These are phyloP conservation scores for Stictocephala bisonia DNA, from an alignment of 2,888 invertebrate species.

Conservation along the genomic window DNA sequence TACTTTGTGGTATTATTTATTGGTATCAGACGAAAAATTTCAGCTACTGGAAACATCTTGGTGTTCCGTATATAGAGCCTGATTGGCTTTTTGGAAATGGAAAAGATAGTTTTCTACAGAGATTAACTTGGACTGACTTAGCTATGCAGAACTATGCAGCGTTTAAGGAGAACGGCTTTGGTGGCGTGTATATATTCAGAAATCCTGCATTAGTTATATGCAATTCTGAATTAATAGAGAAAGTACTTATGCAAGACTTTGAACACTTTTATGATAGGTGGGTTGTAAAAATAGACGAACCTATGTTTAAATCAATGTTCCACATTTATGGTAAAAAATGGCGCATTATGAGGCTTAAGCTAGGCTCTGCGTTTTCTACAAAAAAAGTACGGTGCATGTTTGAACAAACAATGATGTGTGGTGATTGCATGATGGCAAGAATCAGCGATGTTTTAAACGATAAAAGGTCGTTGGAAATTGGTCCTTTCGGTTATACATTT, in stretches of 20 bases:
- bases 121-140: background rate
- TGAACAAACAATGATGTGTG: constrained; percentile 14
- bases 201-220: constrained; percentile 9
- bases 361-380: constrained; percentile 5
- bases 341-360: background rate
- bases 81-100: constrained; percentile 19
- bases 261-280: constrained; percentile 10
- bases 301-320: background rate
- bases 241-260: constrained; percentile 14
- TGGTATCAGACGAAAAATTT: background rate
- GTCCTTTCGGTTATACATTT: background rate
- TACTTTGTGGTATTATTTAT: too few relatives aligned
- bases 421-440: background rate
- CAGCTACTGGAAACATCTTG: constrained; percentile 17
- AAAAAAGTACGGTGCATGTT: constrained; percentile 10
- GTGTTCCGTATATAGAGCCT: background rate
- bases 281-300: background rate
- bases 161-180: constrained; percentile 24
- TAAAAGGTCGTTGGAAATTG: background rate
- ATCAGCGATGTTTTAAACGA: background rate
- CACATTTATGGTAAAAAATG: constrained; percentile 9
- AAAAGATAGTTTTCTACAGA: background rate
- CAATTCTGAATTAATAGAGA: constrained; percentile 8
- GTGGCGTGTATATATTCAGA: constrained; percentile 5
- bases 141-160: background rate